These are phyloP conservation scores for Pomatostomus ruficeps DNA, from an alignment of 2,113 vertebrate species.

Conservation along the genomic window DNA sequence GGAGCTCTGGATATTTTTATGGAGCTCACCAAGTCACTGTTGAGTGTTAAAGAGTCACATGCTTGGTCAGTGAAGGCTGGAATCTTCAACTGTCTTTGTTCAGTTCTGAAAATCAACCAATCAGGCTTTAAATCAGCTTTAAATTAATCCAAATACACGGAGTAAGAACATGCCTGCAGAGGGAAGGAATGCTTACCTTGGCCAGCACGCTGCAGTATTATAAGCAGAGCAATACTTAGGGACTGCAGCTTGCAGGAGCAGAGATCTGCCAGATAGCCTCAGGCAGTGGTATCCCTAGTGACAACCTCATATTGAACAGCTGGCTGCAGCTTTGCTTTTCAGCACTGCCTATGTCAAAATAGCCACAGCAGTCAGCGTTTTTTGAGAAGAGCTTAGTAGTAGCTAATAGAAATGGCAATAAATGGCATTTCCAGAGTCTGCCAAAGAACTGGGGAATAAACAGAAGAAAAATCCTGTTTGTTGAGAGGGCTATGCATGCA, in stretches of 20 bases:
- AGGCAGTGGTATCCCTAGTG: not conserved
- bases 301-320: not conserved
- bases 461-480: not conserved
- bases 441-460: not conserved
- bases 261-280: not conserved
- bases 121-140: not conserved
- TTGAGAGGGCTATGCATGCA: not conserved
- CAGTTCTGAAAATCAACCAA: not conserved
- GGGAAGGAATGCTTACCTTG: not conserved
- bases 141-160: not conserved
- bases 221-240: not conserved
- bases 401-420: not conserved
- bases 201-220: not conserved
- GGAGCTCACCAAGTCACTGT: not conserved
- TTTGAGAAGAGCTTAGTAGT: not conserved
- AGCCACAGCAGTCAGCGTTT: not conserved
- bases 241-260: not conserved
- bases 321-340: not conserved
- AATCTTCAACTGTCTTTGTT: not conserved
- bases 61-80: not conserved
- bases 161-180: not conserved
- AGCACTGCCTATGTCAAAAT: not conserved
- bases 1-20: not conserved
- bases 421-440: not conserved
- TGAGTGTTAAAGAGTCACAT: fast-evolving